phyloP scores from a whole-genome alignment of 2,888 invertebrate species.

The Hydropsyche betteni region DNA sequence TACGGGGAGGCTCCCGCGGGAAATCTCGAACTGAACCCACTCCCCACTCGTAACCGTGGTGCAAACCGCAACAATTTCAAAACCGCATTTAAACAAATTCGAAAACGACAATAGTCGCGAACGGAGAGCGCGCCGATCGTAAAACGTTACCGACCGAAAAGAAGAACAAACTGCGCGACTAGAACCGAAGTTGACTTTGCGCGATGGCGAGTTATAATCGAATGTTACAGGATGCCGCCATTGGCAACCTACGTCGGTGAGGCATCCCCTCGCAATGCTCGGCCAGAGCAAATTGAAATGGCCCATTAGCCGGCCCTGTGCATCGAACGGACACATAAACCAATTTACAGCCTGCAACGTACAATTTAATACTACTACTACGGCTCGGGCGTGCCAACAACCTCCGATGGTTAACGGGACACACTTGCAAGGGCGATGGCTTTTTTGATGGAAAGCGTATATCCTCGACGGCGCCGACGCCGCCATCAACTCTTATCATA shows the following conservation, averaged over 20 bases:
- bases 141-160: neutral
- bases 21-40: constrained; percentile 11
- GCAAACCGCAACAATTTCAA: neutral
- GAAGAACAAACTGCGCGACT: neutral
- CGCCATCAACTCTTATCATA: no score
- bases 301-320: constrained; percentile 19
- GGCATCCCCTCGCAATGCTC: neutral
- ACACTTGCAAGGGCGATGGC: neutral
- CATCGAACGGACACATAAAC: constrained; percentile 13
- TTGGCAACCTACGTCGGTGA: neutral
- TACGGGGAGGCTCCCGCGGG: neutral
- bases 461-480: neutral
- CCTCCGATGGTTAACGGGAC: neutral
- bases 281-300: constrained; percentile 17
- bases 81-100: constrained; percentile 4
- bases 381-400: neutral
- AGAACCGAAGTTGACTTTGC: neutral
- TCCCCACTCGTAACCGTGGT: neutral
- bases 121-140: neutral
- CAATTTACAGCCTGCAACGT: constrained; percentile 5
- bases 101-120: neutral
- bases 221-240: neutral
- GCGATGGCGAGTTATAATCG: constrained; percentile 5
- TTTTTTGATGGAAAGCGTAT: neutral
- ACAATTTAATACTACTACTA: neutral